Percentiles rank a stretch among this genome's conserved stretches.
phyloP scores from a whole-genome alignment of 1,140 invertebrate species.

The Conus ventricosus region DNA sequence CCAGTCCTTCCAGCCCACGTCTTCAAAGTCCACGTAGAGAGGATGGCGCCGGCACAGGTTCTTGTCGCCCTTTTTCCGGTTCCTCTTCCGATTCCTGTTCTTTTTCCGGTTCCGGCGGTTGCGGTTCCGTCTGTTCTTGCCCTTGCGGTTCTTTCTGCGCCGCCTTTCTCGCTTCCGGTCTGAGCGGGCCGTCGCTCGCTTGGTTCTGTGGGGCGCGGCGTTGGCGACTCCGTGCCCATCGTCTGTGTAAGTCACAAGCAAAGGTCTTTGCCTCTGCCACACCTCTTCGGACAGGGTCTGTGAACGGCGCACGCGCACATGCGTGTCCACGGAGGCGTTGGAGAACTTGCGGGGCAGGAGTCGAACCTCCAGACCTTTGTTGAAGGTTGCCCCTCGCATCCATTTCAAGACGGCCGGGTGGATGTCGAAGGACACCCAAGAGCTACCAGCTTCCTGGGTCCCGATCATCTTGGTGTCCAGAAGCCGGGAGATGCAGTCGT shows the following conservation, averaged over 20 bases:
- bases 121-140: background rate
- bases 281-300: constrained; percentile 56
- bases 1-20: constrained; percentile 99
- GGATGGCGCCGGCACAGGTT: constrained; percentile 89
- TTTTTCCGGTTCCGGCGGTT: constrained; percentile 51
- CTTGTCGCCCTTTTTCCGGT: constrained; percentile 66
- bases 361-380: constrained; percentile 89
- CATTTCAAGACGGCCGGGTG: constrained; percentile 90
- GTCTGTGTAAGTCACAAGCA: constrained; percentile 91
- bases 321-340: constrained; percentile 37
- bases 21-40: constrained; percentile 96
- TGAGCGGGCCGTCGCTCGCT: background rate
- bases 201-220: background rate
- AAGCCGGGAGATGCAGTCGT: constrained; percentile 84
- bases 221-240: constrained; percentile 79
- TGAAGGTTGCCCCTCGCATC: constrained; percentile 82
- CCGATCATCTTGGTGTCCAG: constrained; percentile 84
- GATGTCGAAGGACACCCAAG: constrained; percentile 86
- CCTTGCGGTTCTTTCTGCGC: constrained; percentile 51
- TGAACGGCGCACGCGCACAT: constrained; percentile 83
- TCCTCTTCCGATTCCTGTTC: constrained; percentile 47
- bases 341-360: constrained; percentile 74
- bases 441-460: constrained; percentile 60
- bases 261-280: constrained; percentile 74
- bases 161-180: background rate